These are phyloP conservation scores for Eudemis profundana DNA, from an alignment of 2,888 invertebrate genomes.

Conservation along the genomic window DNA sequence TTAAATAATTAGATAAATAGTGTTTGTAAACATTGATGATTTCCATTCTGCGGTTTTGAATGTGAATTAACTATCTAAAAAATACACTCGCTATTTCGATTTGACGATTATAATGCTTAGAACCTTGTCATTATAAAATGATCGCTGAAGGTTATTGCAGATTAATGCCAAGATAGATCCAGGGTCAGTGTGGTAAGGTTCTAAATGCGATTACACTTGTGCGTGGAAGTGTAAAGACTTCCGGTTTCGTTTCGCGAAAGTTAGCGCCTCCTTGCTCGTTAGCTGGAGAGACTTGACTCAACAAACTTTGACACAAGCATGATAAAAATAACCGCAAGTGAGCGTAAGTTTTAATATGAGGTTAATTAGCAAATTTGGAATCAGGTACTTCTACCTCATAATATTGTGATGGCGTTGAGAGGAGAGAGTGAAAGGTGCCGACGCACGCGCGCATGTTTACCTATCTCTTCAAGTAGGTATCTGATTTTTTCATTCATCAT, in stretches of 20 bases:
- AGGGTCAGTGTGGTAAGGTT: neutral
- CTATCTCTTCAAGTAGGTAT: too few species aligned
- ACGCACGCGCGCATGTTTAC: too few species aligned
- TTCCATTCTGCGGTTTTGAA: constrained; percentile 27
- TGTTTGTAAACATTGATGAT: constrained; percentile 33
- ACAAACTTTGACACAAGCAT: neutral
- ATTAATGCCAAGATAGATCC: neutral
- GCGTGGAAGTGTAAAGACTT: neutral
- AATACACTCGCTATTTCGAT: constrained; percentile 10
- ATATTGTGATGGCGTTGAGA: too few species aligned
- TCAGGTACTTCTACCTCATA: neutral
- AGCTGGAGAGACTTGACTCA: neutral
- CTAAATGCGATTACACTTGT: neutral
- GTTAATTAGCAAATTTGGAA: neutral
- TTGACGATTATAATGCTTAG: neutral
- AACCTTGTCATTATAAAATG: constrained; percentile 1
- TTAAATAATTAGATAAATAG: neutral
- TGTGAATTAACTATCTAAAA: constrained; percentile 9
- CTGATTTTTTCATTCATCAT: too few species aligned
- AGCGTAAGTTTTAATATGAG: neutral
- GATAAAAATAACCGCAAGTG: neutral
- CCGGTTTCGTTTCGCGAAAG: neutral
- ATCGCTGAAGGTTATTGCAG: too few species aligned
- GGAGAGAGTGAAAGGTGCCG: too few species aligned
- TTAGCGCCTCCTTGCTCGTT: neutral